phyloP scores from a whole-genome alignment of 2,797 vertebrate species.

The Microctenopoma steveboyesi region DNA sequence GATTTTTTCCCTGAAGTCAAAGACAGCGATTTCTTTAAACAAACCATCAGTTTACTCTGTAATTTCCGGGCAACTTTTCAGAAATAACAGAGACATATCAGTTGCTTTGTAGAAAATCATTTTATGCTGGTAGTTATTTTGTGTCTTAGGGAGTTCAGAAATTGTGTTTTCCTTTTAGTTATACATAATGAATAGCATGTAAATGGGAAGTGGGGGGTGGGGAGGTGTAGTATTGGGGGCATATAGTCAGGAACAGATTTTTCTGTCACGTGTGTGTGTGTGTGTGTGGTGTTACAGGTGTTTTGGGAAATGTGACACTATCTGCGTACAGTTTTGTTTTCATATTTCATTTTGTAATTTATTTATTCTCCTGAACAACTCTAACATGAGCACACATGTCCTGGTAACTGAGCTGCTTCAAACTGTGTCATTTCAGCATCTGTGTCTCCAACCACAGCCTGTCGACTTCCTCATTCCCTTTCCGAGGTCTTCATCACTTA shows the following conservation, averaged over 20 bases:
- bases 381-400: conserved; percentile 7
- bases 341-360: conserved; percentile 32
- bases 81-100: background rate
- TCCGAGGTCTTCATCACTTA: conserved; percentile 35
- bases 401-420: conserved; percentile 13
- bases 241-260: background rate
- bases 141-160: conserved; percentile 7
- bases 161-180: background rate
- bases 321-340: conserved; percentile 26
- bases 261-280: background rate
- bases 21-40: background rate
- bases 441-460: conserved; percentile 16
- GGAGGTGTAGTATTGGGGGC: no score
- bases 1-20: background rate
- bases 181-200: conserved; percentile 1
- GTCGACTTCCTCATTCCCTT: conserved; percentile 16
- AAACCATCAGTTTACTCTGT: no score
- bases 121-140: no score
- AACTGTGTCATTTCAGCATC: conserved; percentile 9
- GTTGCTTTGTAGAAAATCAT: background rate
- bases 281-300: background rate
- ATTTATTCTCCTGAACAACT: conserved; percentile 35
- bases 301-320: conserved; percentile 12
- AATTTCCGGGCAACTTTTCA: background rate
- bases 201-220: background rate